Percentiles rank a stretch among this genome's conserved stretches.
Conservation (phyloP, 2,113 vertebrate genomes). For the Panthera tigris region DNA sequence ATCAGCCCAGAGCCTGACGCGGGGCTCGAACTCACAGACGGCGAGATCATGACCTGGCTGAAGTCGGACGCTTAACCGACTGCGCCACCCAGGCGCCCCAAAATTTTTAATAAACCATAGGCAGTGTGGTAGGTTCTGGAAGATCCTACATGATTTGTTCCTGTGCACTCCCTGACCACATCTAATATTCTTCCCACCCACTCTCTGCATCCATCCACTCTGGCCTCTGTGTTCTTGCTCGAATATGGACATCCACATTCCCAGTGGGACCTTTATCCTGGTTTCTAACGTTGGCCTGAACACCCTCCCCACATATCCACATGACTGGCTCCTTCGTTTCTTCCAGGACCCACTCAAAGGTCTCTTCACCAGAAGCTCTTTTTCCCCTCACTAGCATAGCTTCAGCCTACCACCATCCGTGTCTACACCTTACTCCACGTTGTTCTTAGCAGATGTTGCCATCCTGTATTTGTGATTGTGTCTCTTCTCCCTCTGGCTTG, state of each 20-base stretch:
- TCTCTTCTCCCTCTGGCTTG: background rate
- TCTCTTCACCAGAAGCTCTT: background rate
- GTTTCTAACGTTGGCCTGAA: background rate
- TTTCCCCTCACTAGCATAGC: background rate
- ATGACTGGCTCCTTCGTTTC: background rate
- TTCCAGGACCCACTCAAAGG: background rate
- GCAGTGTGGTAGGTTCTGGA: background rate
- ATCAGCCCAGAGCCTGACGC: too few species aligned
- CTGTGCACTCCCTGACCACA: background rate
- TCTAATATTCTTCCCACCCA: background rate
- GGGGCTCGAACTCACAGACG: too few species aligned
- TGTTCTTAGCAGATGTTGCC: background rate
- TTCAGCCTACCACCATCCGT: background rate
- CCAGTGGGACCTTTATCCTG: background rate
- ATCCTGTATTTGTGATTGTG: background rate
- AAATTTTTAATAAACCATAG: background rate
- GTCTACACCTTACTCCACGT: background rate
- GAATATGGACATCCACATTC: background rate
- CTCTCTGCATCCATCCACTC: background rate
- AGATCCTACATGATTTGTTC: background rate
- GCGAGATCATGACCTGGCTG: too few species aligned
- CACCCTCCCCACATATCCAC: background rate
- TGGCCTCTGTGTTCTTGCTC: background rate
- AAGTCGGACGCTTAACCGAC: too few species aligned
- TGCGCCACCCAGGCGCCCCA: too few species aligned